phyloP scores from a whole-genome alignment of 2,113 vertebrate genomes.

The Thomomys bottae region DNA sequence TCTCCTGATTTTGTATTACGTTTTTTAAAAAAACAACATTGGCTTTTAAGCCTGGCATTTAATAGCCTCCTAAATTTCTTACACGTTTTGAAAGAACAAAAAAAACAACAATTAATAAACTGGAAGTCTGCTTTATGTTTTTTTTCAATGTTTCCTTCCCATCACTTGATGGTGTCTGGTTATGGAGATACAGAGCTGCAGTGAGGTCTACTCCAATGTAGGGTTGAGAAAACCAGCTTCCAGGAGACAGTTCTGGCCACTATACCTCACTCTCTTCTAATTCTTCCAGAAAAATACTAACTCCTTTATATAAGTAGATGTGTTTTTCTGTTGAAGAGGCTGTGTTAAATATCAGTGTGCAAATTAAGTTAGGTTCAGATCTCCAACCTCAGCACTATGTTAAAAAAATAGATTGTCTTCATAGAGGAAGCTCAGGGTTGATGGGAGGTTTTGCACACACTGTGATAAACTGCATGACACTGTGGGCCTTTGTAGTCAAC shows the following conservation, averaged over 20 bases:
- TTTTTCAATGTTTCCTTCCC: background rate
- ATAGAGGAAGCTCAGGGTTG: background rate
- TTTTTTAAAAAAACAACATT: background rate
- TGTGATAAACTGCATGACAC: background rate
- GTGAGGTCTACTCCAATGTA: background rate
- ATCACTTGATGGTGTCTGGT: background rate
- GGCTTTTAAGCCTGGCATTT: background rate
- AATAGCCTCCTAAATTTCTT: background rate
- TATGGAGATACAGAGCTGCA: background rate
- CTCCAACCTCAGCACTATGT: background rate
- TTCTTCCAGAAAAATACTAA: background rate
- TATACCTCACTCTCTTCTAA: background rate
- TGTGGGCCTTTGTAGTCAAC: background rate
- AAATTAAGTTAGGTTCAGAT: background rate
- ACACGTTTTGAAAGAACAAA: background rate
- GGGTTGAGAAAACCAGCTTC: background rate
- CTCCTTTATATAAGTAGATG: background rate
- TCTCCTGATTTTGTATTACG: background rate
- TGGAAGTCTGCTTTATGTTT: background rate
- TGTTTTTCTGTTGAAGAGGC: background rate
- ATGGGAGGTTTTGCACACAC: background rate
- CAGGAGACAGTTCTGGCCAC: background rate
- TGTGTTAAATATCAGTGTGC: slow-evolving; percentile 8
- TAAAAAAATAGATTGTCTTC: background rate
- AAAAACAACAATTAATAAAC: background rate